phyloP scores from a whole-genome alignment of 2,113 vertebrate species.

The Diadophis punctatus region DNA sequence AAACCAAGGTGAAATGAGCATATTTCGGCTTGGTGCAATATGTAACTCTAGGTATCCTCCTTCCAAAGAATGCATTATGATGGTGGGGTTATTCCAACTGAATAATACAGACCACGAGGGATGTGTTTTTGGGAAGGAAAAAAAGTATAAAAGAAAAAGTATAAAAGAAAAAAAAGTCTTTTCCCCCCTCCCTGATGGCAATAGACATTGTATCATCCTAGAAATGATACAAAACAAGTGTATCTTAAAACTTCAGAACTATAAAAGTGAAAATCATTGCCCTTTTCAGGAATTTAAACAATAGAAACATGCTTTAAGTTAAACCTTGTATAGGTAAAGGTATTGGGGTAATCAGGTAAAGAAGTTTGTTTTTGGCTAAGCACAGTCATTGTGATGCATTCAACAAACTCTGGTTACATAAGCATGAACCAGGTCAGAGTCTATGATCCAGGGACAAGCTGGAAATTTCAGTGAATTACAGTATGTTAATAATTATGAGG shows the following conservation, averaged over 20 bases:
- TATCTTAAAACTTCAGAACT: not conserved
- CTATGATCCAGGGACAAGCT: not conserved
- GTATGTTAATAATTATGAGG: not conserved
- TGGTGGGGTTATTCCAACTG: not conserved
- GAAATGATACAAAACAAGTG: not conserved
- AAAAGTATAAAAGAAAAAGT: no score
- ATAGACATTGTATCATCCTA: not conserved
- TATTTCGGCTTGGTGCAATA: not conserved
- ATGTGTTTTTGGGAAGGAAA: not conserved
- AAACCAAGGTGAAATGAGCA: not conserved
- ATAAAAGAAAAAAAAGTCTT: no score
- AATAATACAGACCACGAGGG: not conserved
- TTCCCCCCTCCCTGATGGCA: no score
- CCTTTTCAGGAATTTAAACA: not conserved
- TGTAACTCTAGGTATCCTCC: not conserved
- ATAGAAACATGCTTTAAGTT: not conserved
- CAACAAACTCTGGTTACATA: not conserved
- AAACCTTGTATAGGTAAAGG: not conserved
- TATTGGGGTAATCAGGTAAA: not conserved
- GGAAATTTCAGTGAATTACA: not conserved
- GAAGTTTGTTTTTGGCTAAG: not conserved
- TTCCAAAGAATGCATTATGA: not conserved
- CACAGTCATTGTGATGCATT: not conserved
- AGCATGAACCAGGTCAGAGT: not conserved
- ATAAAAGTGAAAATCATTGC: not conserved